Evolutionary conservation across 2,797 vertebrate species (phyloP).

Genomic region (Rhyacichthys aspro): DNA sequence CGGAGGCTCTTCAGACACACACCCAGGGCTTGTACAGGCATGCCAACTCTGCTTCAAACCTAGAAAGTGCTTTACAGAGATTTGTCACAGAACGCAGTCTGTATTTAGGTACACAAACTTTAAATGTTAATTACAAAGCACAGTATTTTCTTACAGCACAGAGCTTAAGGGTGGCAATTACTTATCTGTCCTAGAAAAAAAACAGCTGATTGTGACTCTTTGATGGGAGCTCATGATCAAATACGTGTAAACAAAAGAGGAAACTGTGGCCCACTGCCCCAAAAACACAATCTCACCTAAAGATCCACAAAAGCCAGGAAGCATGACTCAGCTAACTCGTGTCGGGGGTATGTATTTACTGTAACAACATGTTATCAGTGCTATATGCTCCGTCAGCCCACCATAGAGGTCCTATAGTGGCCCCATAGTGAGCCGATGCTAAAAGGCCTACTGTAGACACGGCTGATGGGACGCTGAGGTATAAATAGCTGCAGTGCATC

Average conservation of each 20-base stretch:
- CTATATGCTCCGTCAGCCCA: constrained; percentile 17
- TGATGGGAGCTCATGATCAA: constrained; percentile 6
- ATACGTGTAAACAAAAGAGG: constrained; percentile 24
- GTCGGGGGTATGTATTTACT: constrained; percentile 15
- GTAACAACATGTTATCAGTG: constrained; percentile 30
- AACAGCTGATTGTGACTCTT: constrained; percentile 4
- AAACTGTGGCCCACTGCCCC: constrained; percentile 40
- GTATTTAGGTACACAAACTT: not conserved
- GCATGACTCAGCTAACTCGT: constrained; percentile 63
- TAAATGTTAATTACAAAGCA: not conserved
- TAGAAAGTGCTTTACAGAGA: constrained; percentile 1
- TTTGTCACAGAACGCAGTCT: not conserved
- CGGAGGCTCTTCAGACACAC: constrained; percentile 17
- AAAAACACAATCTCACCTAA: constrained; percentile 46
- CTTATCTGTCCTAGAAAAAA: constrained; percentile 1
- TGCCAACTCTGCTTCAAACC: constrained; percentile 20
- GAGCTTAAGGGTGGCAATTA: not conserved
- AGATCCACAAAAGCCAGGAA: constrained; percentile 32
- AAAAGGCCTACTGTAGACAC: constrained; percentile 36
- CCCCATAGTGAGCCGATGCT: constrained; percentile 17
- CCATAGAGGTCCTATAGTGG: not conserved
- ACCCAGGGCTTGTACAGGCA: constrained; percentile 33
- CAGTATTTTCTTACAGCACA: not conserved
- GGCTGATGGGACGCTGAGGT: constrained; percentile 34
- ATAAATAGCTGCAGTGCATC: constrained; percentile 58